Base-by-base conservation (phyloP, 2,797 vertebrate genomes). In the Acestrorhynchus altus region DNA sequence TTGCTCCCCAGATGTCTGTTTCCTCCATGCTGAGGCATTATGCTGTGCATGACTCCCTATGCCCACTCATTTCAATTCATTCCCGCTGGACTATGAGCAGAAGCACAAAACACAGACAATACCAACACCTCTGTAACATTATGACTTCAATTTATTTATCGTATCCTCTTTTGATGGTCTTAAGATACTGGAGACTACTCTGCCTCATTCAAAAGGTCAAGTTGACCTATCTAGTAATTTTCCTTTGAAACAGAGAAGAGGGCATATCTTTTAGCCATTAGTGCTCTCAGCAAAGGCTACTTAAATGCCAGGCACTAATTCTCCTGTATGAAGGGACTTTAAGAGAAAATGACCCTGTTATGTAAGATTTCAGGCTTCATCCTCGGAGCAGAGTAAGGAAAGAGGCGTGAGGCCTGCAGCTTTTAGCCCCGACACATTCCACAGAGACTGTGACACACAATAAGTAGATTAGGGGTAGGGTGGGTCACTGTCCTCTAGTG, bases 221-320 rank as follows among this genome's bases (percentile, higher is more conserved):
- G 52, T 35, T 7, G 63, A 70, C 67, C 77, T 71, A 64, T 52
- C 73, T 69, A 70, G 72, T 79, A 65, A 69, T 78, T 67, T 78
- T 72, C 57, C 79, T 77, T 79, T 61, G 69, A 79, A 73, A 79
- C 72, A 76, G 74, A 75, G 61, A 44, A 75, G 56, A 59, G 56
- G 49, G 63, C 69, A 54, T 60, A 52, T 77, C 73, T 81, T 74
- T 66, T 70, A 68, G 72, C 77, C 44, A 52, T 74, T 44, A 71
- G 46, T 76, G 74, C 74, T 77, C 68, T 77, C 40, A 71, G 65
- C 73, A 80, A 72, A 79, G 65, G 70, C 60, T 77, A 71, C 68
- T 70, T 77, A 77, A 82, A 82, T 82, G 70, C 80, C 81, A 76
- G 61, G 66, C 61, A 72, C 75, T 80, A 82, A 82, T 84, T 82